These are phyloP conservation scores for Muscicapa comitata DNA, from an alignment of 2,797 vertebrate species.

Conservation along the genomic window DNA sequence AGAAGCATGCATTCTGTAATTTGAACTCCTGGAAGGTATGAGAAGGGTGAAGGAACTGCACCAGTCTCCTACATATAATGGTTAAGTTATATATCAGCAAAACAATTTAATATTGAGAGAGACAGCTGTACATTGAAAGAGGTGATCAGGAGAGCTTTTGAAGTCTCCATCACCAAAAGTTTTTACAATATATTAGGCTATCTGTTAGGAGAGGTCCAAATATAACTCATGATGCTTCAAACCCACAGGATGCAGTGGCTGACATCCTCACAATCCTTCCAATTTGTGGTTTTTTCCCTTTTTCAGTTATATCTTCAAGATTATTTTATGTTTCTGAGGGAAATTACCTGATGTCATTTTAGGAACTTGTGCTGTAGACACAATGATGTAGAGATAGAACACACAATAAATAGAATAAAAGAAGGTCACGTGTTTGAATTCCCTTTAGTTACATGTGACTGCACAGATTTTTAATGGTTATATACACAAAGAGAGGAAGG, in stretches of 20 bases:
- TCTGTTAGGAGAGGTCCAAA: not conserved
- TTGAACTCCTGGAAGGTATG: not conserved
- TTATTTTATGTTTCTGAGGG: not conserved
- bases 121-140: not conserved
- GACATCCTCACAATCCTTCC: not conserved
- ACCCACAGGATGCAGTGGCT: not conserved
- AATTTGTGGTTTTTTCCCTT: not conserved
- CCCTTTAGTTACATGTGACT: not conserved
- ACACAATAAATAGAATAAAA: not conserved
- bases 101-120: not conserved
- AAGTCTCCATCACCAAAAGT: not conserved
- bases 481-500: not conserved
- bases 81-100: not conserved
- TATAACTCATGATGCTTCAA: not conserved
- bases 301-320: not conserved
- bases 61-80: not conserved
- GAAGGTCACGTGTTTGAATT: fast-evolving
- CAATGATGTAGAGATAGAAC: not conserved
- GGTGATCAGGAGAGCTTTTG: not conserved
- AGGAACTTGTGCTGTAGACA: not conserved
- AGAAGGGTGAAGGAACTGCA: not conserved
- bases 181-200: not conserved
- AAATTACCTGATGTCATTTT: not conserved
- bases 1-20: not conserved
- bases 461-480: not conserved